Percentiles rank a stretch among this genome's conserved stretches.
Evolutionary conservation across 2,113 vertebrate species (phyloP).

Genomic region (Seriola aureovittata): DNA sequence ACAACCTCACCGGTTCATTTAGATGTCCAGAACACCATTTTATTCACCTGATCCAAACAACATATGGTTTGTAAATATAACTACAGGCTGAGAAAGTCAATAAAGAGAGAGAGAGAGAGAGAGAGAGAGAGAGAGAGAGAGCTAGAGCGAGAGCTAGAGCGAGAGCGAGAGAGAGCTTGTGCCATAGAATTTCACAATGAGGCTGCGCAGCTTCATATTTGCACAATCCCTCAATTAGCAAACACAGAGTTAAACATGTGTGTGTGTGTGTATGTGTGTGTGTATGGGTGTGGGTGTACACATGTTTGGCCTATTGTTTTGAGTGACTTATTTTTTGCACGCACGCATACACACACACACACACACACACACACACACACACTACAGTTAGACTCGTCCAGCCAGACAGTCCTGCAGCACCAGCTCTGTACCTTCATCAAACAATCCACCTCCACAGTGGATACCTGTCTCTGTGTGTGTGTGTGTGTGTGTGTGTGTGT

Average conservation of each 20-base stretch:
- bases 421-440: constrained; percentile 72
- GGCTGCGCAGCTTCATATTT: constrained; percentile 43
- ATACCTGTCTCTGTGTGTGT: background rate
- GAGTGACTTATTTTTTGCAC: background rate
- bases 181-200: background rate
- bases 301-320: constrained; percentile 50
- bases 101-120: too few relatives aligned
- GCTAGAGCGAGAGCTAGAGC: too few relatives aligned
- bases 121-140: too few relatives aligned
- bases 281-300: constrained; percentile 37
- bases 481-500: background rate
- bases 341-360: constrained; percentile 13
- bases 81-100: too few relatives aligned
- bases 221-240: constrained; percentile 64
- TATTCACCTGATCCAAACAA: too few relatives aligned
- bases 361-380: background rate
- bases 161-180: too few relatives aligned
- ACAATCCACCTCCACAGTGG: constrained; percentile 72
- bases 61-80: too few relatives aligned
- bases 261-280: constrained; percentile 1
- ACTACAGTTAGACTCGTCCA: constrained; percentile 78
- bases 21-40: too few relatives aligned
- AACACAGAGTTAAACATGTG: constrained; percentile 45
- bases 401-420: constrained; percentile 84
- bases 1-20: too few relatives aligned